These are phyloP conservation scores for Tortrix viridana DNA, from an alignment of 2,888 invertebrate genomes.

Conservation along the genomic window DNA sequence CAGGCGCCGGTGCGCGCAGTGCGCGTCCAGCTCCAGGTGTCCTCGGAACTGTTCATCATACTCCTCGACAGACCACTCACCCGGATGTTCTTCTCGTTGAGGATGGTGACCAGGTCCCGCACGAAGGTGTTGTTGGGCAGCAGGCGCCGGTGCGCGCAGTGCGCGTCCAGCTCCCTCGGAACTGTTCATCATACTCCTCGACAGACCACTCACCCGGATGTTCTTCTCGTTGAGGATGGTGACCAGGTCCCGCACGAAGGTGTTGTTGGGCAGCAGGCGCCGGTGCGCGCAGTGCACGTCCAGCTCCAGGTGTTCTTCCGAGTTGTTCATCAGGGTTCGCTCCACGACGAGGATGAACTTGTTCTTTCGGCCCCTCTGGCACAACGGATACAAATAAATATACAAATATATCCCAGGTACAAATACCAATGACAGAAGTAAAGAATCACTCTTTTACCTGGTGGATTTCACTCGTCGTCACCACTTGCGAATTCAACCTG, in stretches of 20 bases:
- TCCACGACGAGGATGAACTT: constrained; percentile 69
- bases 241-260: constrained; percentile 72
- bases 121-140: constrained; percentile 73
- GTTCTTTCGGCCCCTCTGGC: constrained; percentile 54
- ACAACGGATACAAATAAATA: too few relatives aligned
- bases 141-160: constrained; percentile 59
- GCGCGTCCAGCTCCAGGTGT: constrained; percentile 48
- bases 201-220: constrained; percentile 66
- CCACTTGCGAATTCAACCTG: too few relatives aligned
- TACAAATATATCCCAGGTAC: too few relatives aligned
- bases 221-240: constrained; percentile 67
- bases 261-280: constrained; percentile 66
- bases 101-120: constrained; percentile 67
- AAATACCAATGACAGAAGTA: too few relatives aligned
- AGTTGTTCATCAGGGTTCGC: constrained; percentile 51
- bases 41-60: constrained; percentile 29
- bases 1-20: constrained; percentile 59
- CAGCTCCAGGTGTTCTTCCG: constrained; percentile 67
- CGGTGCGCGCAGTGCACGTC: constrained; percentile 67
- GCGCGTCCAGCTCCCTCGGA: too few relatives aligned
- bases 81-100: constrained; percentile 61
- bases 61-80: constrained; percentile 43
- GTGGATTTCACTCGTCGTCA: too few relatives aligned
- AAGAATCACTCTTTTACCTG: too few relatives aligned
- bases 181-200: too few relatives aligned